phyloP scores from a whole-genome alignment of 2,797 vertebrate genomes.

The Bufotes viridis region DNA sequence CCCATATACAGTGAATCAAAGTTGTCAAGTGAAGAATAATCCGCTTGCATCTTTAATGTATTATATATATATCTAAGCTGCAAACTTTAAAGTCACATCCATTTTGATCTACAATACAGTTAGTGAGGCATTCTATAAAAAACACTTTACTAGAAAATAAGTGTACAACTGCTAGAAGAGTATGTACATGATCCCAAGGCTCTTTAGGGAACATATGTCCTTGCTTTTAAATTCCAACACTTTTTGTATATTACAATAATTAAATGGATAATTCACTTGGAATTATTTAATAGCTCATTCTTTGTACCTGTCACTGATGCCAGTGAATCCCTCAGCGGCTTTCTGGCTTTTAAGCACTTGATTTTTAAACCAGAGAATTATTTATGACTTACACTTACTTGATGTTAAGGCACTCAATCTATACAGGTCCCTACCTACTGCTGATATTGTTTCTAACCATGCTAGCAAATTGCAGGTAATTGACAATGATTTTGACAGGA shows the following conservation, averaged over 20 bases:
- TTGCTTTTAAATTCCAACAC: constrained; percentile 9
- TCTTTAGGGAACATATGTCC: constrained; percentile 16
- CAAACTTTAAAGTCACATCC: not conserved
- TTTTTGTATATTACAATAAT: constrained; percentile 30
- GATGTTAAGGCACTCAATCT: constrained; percentile 6
- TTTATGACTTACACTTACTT: constrained; percentile 33
- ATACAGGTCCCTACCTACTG: not conserved
- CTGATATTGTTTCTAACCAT: constrained; percentile 10
- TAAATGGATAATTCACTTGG: constrained; percentile 40
- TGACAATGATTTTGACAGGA: constrained; percentile 4
- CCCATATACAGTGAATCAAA: not conserved
- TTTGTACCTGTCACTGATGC: constrained; percentile 42
- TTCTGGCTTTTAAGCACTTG: constrained; percentile 25
- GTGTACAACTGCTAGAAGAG: not conserved
- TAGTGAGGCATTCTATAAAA: not conserved
- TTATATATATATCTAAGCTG: not conserved
- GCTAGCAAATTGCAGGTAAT: not conserved
- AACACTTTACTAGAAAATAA: not conserved
- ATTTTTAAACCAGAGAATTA: constrained; percentile 40
- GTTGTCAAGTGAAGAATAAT: not conserved
- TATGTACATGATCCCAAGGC: not conserved
- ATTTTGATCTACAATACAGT: not conserved
- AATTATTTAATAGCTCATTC: constrained; percentile 48
- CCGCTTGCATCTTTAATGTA: not conserved
- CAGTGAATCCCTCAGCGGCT: constrained; percentile 10